phyloP scores from a whole-genome alignment of 2,797 vertebrate species.

The Apodemus agrarius region DNA sequence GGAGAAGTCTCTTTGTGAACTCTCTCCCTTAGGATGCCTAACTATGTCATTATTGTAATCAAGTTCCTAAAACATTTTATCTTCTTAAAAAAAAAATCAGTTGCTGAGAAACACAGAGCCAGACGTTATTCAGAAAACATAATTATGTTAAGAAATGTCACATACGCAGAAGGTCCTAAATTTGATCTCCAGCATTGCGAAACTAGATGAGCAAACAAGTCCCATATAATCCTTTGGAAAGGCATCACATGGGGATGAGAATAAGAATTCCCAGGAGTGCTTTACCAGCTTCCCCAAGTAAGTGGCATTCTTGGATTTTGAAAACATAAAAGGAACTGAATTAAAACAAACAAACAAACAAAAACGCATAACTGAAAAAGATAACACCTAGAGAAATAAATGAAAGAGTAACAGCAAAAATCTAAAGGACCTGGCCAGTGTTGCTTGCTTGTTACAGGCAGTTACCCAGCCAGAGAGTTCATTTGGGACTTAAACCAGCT shows the following conservation, averaged over 20 bases:
- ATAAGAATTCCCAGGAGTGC: background rate
- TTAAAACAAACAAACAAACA: background rate
- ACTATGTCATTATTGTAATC: background rate
- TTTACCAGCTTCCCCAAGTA: conserved; percentile 15
- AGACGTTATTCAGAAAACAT: conserved; percentile 25
- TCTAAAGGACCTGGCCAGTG: background rate
- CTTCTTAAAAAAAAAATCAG: background rate
- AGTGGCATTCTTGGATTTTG: background rate
- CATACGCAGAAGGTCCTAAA: background rate
- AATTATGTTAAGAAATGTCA: conserved; percentile 19
- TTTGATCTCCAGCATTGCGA: background rate
- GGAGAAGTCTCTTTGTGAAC: background rate
- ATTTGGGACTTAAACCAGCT: background rate
- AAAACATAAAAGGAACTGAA: background rate
- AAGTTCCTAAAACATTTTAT: background rate
- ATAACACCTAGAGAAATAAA: background rate
- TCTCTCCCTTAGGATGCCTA: background rate
- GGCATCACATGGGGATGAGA: background rate
- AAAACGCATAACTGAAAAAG: background rate
- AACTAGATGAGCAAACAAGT: background rate
- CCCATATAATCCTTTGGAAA: background rate
- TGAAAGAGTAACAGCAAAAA: background rate
- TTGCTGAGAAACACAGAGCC: background rate
- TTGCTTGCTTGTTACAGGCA: background rate
- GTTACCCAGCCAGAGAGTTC: background rate